Conservation (phyloP, 2,888 invertebrate genomes). For the Malacosoma neustria region DNA sequence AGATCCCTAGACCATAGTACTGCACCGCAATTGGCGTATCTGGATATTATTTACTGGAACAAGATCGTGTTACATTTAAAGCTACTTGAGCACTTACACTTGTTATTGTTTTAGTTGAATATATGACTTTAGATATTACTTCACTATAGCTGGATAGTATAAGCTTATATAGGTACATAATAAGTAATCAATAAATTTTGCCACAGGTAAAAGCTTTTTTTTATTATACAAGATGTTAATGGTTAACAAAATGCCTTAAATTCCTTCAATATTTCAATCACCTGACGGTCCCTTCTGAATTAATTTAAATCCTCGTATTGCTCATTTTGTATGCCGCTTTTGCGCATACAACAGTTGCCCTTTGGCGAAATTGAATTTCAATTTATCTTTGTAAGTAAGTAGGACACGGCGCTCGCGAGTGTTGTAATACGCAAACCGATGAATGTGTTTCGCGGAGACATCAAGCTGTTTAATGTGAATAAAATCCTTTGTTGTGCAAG, state of each 20-base stretch:
- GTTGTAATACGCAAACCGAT: conserved; percentile 52
- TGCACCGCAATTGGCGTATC: background rate
- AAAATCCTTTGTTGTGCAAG: conserved; percentile 16
- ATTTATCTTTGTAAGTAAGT: conserved; percentile 67
- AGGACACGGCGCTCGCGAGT: conserved; percentile 46
- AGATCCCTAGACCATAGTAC: background rate
- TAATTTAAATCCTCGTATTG: background rate
- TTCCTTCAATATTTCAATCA: too few relatives aligned
- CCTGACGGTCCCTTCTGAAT: background rate
- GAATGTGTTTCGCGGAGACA: conserved; percentile 45
- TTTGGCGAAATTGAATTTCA: conserved; percentile 69
- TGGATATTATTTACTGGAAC: too few relatives aligned
- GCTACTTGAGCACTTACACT: too few relatives aligned
- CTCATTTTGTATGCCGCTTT: conserved; percentile 31
- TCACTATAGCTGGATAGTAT: too few relatives aligned
- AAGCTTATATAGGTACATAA: too few relatives aligned
- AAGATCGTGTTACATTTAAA: too few relatives aligned
- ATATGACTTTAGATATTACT: too few relatives aligned
- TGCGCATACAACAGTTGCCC: conserved; percentile 46
- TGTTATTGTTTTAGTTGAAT: too few relatives aligned
- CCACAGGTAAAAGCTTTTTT: too few relatives aligned
- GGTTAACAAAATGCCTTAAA: too few relatives aligned
- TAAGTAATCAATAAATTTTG: too few relatives aligned
- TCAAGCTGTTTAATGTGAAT: conserved; percentile 23
- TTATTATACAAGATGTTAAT: too few relatives aligned